Evolutionary conservation across 2,797 vertebrate species (phyloP), one percentile per base, ranked within the genome.

Genomic region (Pteronotus mesoamericanus): DNA sequence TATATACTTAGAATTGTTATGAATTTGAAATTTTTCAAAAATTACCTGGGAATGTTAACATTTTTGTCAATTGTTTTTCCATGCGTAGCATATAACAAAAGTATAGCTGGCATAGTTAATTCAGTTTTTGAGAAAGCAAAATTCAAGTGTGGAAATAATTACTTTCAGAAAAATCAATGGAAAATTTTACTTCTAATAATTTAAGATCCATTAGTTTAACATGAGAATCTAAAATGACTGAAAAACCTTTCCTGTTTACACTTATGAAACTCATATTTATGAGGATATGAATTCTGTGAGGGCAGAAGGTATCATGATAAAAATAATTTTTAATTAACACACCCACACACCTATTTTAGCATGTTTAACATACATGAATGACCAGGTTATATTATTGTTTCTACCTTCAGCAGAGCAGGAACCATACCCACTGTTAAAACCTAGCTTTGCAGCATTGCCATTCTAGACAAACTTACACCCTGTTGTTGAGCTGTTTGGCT

Each of bases 381-480:
- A 18, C 37, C 55, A 78, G 18, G 12, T 64, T 80, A 46, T 44
- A 32, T 9, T 32, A 29, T 12, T 79, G 55, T 75, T 91, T 95
- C 44, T 79, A 9, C 78, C 68, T 87, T 85, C 22, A 64, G 19
- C 26, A 94, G 12, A 88, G 42, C 3, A 77, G 32, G 8, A 68
- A 16, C 53, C 46, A 64, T 5, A n/a, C 4, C 46, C 88, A 82
- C 2, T 51, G 39, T 39, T 95, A 48, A 89, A 93, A 26, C 66
- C 21, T 46, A 96, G 55, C 26, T 92, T 37, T 66, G 74, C 2
- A 51, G 59, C 74, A 69, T 79, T 69, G 94, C 12, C 66, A 72
- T 32, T 94, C 34, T 61, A 95, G 22, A 96, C 89, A 96, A 86
- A 99, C 99, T 99, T 99, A 99, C 99, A 99, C 97, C 98, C 98